Conservation (phyloP, 2,113 vertebrate genomes). For the Sinocyclocheilus anophthalmus region DNA sequence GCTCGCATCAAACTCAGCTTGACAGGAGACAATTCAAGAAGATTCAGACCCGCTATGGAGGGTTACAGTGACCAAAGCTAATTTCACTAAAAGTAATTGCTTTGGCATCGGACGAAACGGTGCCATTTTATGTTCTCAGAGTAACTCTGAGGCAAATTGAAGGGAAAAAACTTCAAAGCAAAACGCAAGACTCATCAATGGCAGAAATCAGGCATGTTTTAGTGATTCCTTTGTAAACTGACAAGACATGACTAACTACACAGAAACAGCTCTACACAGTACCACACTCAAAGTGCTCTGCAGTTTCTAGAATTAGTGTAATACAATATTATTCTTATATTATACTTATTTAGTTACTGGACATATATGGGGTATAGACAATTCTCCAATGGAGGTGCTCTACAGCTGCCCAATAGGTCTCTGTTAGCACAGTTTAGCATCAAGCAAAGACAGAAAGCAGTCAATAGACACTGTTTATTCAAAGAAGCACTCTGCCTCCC, state of each 20-base stretch:
- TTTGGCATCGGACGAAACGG: conserved; percentile 40
- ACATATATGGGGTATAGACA: neutral
- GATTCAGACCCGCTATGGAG: conserved; percentile 29
- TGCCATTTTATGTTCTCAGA: conserved; percentile 50
- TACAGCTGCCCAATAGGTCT: conserved; percentile 39
- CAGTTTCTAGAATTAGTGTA: neutral
- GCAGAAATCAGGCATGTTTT: neutral
- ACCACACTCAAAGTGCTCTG: neutral
- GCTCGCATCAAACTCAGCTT: conserved; percentile 41
- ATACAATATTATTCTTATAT: conserved; percentile 20
- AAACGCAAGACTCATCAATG: conserved; percentile 5
- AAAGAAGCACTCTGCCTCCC: neutral
- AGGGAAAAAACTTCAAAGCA: neutral
- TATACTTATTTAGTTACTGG: neutral
- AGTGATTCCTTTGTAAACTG: neutral
- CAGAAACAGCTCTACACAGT: neutral
- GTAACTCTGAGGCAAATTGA: neutral
- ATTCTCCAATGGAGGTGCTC: conserved; percentile 15
- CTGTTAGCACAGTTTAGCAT: conserved; percentile 11
- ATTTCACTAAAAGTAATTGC: conserved; percentile 54
- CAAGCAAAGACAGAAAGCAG: conserved; percentile 32
- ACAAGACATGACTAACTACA: neutral
- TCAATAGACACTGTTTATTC: conserved; percentile 37
- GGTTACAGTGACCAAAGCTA: conserved; percentile 40
- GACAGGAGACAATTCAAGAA: conserved; percentile 47